Conservation (phyloP, 2,113 vertebrate species). For the Oncorhynchus gorbuscha region DNA sequence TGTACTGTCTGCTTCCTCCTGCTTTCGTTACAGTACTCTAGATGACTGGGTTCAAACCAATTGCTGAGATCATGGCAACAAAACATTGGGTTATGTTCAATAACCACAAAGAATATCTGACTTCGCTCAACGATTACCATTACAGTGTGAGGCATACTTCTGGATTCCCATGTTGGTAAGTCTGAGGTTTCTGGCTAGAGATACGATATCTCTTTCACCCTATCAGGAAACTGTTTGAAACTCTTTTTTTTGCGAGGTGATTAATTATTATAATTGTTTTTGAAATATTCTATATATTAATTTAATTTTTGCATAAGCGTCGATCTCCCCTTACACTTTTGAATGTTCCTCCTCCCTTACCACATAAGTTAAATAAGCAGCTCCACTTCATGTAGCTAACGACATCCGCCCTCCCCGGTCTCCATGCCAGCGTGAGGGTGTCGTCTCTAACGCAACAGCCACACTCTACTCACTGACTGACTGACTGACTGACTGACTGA, state of each 20-base stretch:
- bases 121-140: conserved; percentile 43
- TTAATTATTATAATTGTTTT: conserved; percentile 74
- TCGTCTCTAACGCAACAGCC: conserved; percentile 76
- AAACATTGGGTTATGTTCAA: conserved; percentile 46
- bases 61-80: conserved; percentile 67
- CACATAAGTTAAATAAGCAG: conserved; percentile 84
- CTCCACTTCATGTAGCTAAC: conserved; percentile 80
- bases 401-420: too few species aligned
- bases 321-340: conserved; percentile 36
- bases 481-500: too few species aligned
- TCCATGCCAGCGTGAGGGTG: conserved; percentile 81
- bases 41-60: conserved; percentile 61
- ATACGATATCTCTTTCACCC: conserved; percentile 30
- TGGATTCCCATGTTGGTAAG: conserved; percentile 51
- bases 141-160: conserved; percentile 42
- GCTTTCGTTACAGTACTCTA: conserved; percentile 62
- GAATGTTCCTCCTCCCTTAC: conserved; percentile 66
- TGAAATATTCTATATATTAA: neutral
- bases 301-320: conserved; percentile 54
- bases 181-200: conserved; percentile 40
- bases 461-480: conserved; percentile 71
- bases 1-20: conserved; percentile 46
- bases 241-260: conserved; percentile 69
- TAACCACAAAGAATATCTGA: conserved; percentile 55
- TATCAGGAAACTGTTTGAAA: conserved; percentile 77